Evolutionary conservation across 1,140 invertebrate genomes (phyloP).

Genomic region (Trachelipus rathkii): DNA sequence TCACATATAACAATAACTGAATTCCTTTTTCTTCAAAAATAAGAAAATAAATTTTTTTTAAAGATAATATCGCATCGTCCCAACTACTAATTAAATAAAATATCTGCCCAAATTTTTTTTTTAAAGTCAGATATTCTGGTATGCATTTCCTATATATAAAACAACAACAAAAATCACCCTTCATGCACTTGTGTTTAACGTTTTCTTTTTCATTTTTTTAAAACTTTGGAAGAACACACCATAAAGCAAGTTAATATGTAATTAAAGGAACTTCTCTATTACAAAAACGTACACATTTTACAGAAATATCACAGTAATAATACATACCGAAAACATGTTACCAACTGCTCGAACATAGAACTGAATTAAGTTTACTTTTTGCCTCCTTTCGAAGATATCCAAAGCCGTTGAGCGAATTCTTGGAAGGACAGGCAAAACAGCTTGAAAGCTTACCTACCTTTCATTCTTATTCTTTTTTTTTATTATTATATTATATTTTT

Average conservation of each 20-base stretch:
- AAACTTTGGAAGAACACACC: neutral
- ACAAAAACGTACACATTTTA: no score
- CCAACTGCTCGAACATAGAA: slow-evolving; percentile 7
- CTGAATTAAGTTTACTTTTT: neutral
- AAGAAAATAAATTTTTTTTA: no score
- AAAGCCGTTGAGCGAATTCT: neutral
- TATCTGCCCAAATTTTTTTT: neutral
- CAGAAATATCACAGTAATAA: neutral
- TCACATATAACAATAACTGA: no score
- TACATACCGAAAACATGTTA: slow-evolving; percentile 7
- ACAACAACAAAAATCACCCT: neutral
- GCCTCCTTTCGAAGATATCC: neutral
- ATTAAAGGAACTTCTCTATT: no score
- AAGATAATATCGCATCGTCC: no score
- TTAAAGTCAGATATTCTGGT: neutral
- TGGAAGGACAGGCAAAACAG: neutral
- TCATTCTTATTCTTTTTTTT: neutral
- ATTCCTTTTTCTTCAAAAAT: no score
- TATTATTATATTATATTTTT: neutral
- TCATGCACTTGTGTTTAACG: neutral
- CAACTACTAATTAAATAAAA: neutral
- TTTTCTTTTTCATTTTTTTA: neutral
- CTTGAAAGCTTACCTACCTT: neutral
- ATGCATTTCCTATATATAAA: neutral
- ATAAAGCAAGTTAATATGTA: no score